Evolutionary conservation across 2,797 vertebrate genomes (phyloP).

Genomic region (Zalophus californianus): DNA sequence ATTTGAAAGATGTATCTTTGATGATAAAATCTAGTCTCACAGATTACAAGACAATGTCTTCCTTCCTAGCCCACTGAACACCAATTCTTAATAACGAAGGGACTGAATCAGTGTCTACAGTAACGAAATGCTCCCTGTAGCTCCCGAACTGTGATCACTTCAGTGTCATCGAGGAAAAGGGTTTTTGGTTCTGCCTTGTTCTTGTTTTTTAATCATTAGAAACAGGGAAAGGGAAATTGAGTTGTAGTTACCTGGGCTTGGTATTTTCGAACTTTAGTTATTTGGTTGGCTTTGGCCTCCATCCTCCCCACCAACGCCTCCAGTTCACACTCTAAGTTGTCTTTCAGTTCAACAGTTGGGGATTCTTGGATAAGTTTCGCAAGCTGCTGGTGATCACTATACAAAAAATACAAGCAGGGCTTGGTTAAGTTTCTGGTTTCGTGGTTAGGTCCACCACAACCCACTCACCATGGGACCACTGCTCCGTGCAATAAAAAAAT

Average conservation of each 20-base stretch:
- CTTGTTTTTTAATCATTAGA: background rate
- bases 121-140: background rate
- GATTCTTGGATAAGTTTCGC: slow-evolving; percentile 91
- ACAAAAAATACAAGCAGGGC: slow-evolving; percentile 37
- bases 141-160: background rate
- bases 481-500: background rate
- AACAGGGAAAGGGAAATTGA: background rate
- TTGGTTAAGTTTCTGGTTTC: background rate
- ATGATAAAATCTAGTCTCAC: slow-evolving; percentile 18
- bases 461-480: background rate
- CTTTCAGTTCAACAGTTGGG: slow-evolving; percentile 87
- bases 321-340: slow-evolving; percentile 92
- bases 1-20: background rate
- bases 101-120: background rate
- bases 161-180: background rate
- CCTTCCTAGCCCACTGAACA: background rate
- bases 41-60: background rate
- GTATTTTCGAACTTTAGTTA: slow-evolving; percentile 94
- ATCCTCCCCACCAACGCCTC: slow-evolving; percentile 93
- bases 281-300: slow-evolving; percentile 97
- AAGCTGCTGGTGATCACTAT: slow-evolving; percentile 94
- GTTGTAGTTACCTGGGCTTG: slow-evolving; percentile 89
- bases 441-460: background rate
- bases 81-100: slow-evolving; percentile 24
- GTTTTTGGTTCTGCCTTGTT: background rate